phyloP scores from a whole-genome alignment of 2,888 invertebrate genomes.

The Conus canariensis region DNA sequence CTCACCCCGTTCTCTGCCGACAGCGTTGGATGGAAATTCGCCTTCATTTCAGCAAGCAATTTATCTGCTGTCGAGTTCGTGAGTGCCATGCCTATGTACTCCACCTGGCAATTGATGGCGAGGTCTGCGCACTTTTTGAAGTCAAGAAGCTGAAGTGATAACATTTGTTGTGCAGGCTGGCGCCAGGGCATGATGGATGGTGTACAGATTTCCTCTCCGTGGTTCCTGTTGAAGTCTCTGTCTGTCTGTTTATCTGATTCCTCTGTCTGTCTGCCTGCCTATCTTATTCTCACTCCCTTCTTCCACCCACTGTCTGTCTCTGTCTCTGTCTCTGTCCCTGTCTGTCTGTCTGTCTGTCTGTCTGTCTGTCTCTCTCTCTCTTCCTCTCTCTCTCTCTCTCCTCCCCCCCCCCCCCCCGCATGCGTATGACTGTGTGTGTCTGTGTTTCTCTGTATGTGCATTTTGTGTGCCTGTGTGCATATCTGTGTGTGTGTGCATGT shows the following conservation, averaged over 20 bases:
- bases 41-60: slow-evolving; percentile 9
- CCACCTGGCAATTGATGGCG: not conserved
- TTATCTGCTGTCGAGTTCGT: slow-evolving; percentile 26
- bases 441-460: too few relatives aligned
- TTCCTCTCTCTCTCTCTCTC: not conserved
- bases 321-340: not conserved
- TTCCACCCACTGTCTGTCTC: not conserved
- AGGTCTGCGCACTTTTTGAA: slow-evolving; percentile 9
- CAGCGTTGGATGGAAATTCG: slow-evolving; percentile 9
- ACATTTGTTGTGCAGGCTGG: slow-evolving; percentile 18
- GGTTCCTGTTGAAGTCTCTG: not conserved
- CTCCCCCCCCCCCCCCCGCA: not conserved
- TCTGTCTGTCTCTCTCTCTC: not conserved
- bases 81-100: not conserved
- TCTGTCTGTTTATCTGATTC: not conserved
- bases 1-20: not conserved
- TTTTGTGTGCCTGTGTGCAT: too few relatives aligned
- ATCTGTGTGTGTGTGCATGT: not conserved
- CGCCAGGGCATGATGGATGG: not conserved
- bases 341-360: not conserved
- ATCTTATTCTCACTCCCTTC: not conserved
- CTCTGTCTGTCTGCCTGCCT: not conserved
- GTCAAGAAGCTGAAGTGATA: slow-evolving; percentile 9
- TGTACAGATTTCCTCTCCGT: not conserved
- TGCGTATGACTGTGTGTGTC: too few relatives aligned